Base-by-base conservation (phyloP, 2,113 vertebrate species). In the Condylura cristata region DNA sequence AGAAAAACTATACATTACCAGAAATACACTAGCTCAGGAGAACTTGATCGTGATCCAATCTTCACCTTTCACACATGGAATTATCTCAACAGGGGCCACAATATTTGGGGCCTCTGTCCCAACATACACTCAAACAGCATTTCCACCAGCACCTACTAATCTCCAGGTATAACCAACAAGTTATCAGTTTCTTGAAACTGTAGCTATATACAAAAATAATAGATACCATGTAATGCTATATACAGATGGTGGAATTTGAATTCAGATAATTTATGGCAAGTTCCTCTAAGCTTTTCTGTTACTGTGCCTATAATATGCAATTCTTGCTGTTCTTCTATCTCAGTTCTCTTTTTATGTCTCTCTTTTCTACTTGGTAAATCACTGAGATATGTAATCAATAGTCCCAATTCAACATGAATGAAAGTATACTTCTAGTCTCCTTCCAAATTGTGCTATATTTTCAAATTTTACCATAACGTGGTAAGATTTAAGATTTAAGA, bases 1-100 rank as follows among this genome's bases (percentile, higher is more conserved):
- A 88, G 37, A 63, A 75, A 90, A 74, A 65, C 28, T 37, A 39
- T 6, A 4, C 39, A 1, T 41, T 37, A 13, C n/a, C 63, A 41
- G n/a, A 91, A 88, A 20, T 11, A 70, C 26, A 28, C 30, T 48
- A 41, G 30, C 4, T 44, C 12, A 30, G 24, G 24, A 18, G n/a
- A 80, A 28, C 34, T 4, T 22, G 37, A 30, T 13, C 30, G 1
- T 32, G 3, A 7, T 9, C 11, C 13, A 85, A 3, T 48, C 12
- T 30, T 58, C 4, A 32, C 2, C 18, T 53, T 65, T 24, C 37
- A 4, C 17, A 37, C 0, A 0, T 11, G 7, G 17, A 0, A n/a
- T 34, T 11, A 32, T 44, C 18, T 90, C 63, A 14, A 11, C 4
- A 39, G 28, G 78, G 2, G 30, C 30, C 28, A 32, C 30, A 65